Evolutionary conservation across 2,797 vertebrate species (phyloP), one percentile per base, ranked within the genome.

Genomic region (Squalus acanthias): DNA sequence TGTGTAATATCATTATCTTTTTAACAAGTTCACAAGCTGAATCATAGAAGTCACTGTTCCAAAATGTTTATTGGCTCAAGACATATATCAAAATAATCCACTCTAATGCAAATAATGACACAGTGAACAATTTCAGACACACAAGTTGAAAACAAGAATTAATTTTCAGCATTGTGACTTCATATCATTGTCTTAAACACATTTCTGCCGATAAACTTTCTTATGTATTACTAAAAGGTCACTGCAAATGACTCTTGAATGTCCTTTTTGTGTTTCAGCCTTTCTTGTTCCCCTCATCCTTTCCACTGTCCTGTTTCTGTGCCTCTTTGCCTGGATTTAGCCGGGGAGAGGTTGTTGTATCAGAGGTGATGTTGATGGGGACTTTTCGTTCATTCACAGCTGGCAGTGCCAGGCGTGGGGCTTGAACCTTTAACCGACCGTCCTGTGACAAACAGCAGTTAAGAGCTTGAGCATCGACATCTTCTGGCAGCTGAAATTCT

Each of bases 361-460:
- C 0, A 12, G 95, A 79, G 0, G 65, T 89, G 92, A 97, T 89
- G 96, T 97, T 97, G 97, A 97, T 97, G 96, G 97, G 97, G 93
- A 97, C 96, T 0, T 0, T 97, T 96, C 97, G 97, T 96, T 97
- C 97, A 0, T 72, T 46, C 4, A 50, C 1, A 0, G 96, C 95
- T 0, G 97, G 96, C 96, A 97, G 96, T 0, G 97, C 96, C 97
- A 97, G 97, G 0, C 0, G 15, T 53, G 97, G 97, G 0, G 97
- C 97, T 96, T 98, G 97, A 96, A 99, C 98, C 97, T 97, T 98
- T 50, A 99, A 98, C 96, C 97, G 98, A 33, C 99, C 98, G 0
- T 97, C 98, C 74, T 96, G 96, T 95, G 97, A 96, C 97, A 99
- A 97, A 26, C 98, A 98, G 97, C 98, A 99, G 95, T 96, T 98